phyloP scores from a whole-genome alignment of 2,113 vertebrate species.

The Rhineura floridana region DNA sequence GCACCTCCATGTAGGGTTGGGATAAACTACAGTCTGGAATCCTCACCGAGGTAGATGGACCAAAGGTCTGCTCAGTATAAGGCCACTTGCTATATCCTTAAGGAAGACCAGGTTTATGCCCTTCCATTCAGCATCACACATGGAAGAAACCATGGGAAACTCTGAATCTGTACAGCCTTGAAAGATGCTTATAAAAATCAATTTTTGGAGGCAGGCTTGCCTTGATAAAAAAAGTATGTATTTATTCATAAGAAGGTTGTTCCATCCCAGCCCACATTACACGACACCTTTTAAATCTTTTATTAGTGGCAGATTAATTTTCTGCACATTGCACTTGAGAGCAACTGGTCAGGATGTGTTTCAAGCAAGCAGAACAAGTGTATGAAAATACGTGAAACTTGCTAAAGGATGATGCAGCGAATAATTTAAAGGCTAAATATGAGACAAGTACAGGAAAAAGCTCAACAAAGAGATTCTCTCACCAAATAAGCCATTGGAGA shows the following conservation, averaged over 20 bases:
- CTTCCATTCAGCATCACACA: not conserved
- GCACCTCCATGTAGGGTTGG: too few species aligned
- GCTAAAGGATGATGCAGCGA: slow-evolving; percentile 17
- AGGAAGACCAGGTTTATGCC: too few species aligned
- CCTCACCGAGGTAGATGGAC: too few species aligned
- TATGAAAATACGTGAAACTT: slow-evolving; percentile 16
- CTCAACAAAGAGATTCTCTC: slow-evolving; percentile 6
- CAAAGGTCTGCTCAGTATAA: too few species aligned
- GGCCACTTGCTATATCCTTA: too few species aligned
- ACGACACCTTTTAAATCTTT: not conserved
- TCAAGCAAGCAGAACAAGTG: slow-evolving; percentile 6
- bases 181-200: slow-evolving; percentile 16
- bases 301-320: slow-evolving; percentile 16
- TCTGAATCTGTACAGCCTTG: not conserved
- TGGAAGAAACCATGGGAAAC: not conserved
- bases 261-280: not conserved
- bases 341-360: slow-evolving; percentile 13
- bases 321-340: not conserved
- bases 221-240: not conserved
- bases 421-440: slow-evolving; percentile 35
- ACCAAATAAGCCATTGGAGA: not conserved
- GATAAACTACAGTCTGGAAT: too few species aligned
- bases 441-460: not conserved
- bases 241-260: slow-evolving; percentile 21
- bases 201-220: not conserved